phyloP scores from a whole-genome alignment of 2,113 vertebrate genomes.

The Cyprinus carpio region DNA sequence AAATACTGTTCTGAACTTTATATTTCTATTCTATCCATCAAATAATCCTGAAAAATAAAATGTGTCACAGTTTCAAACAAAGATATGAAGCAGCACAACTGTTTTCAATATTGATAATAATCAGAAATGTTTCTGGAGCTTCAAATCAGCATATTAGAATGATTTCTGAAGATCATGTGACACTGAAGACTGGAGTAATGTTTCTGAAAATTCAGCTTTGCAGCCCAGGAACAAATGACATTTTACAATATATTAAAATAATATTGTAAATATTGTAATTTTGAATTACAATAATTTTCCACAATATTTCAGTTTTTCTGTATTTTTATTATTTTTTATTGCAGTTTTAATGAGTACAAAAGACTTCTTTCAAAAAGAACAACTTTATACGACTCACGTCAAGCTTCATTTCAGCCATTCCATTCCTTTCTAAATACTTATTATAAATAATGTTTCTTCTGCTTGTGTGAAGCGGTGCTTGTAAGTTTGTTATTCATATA shows the following conservation, averaged over 20 bases:
- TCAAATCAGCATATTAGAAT: neutral
- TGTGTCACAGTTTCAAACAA: neutral
- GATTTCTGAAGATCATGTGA: constrained; percentile 12
- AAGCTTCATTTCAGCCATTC: too few species aligned
- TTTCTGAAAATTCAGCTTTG: neutral
- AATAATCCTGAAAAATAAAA: neutral
- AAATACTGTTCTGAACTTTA: neutral
- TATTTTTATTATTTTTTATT: neutral
- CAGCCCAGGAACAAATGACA: too few species aligned
- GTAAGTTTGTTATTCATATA: too few species aligned
- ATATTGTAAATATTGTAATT: too few species aligned
- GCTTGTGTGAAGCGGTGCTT: neutral
- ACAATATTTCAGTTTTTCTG: neutral
- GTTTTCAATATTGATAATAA: neutral
- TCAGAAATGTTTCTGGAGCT: neutral
- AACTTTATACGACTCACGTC: too few species aligned
- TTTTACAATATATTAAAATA: neutral
- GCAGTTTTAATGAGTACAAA: neutral
- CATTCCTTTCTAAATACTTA: neutral
- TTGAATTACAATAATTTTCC: too few species aligned
- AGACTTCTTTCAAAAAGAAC: too few species aligned
- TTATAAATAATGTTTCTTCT: too few species aligned
- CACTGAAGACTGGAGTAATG: neutral
- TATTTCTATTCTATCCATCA: too few species aligned
- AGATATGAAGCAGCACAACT: neutral